phyloP scores from a whole-genome alignment of 2,888 invertebrate species.

The Tethea ocularis region DNA sequence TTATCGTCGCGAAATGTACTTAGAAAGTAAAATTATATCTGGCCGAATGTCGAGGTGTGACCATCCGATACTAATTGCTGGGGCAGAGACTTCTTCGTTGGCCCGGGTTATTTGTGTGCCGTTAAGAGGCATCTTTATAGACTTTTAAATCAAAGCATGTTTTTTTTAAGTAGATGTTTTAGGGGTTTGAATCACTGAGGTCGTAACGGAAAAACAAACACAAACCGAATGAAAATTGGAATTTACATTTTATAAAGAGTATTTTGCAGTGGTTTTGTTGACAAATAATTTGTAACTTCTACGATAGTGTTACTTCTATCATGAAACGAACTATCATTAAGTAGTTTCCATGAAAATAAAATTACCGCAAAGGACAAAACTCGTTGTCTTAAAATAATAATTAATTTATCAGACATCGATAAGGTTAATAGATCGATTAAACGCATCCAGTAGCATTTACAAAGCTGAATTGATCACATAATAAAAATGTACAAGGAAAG shows the following conservation, averaged over 20 bases:
- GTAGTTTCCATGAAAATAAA: too few relatives aligned
- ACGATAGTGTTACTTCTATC: background rate
- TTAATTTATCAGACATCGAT: conserved; percentile 21
- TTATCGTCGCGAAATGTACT: conserved; percentile 80
- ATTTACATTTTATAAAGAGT: too few relatives aligned
- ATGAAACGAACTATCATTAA: background rate
- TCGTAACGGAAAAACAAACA: conserved; percentile 14
- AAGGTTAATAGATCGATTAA: conserved; percentile 46
- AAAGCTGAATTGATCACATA: conserved; percentile 54
- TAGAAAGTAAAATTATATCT: conserved; percentile 81
- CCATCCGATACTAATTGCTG: conserved; percentile 81
- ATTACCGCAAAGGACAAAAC: too few relatives aligned
- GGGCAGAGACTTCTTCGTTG: conserved; percentile 62
- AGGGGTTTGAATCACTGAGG: conserved; percentile 19
- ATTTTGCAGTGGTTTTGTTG: too few relatives aligned
- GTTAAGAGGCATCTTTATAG: conserved; percentile 68
- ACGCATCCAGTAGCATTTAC: conserved; percentile 49
- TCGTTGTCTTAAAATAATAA: background rate
- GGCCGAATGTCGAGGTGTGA: conserved; percentile 79
- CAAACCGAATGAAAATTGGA: background rate
- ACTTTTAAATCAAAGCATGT: conserved; percentile 57
- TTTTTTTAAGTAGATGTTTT: conserved; percentile 55
- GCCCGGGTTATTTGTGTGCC: conserved; percentile 69
- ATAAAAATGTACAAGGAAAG: conserved; percentile 64
- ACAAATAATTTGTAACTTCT: background rate